Evolutionary conservation across 35 echinoderm and acorn worm species (phyloP).

Genomic region (Heliocidaris erythrogramma): DNA sequence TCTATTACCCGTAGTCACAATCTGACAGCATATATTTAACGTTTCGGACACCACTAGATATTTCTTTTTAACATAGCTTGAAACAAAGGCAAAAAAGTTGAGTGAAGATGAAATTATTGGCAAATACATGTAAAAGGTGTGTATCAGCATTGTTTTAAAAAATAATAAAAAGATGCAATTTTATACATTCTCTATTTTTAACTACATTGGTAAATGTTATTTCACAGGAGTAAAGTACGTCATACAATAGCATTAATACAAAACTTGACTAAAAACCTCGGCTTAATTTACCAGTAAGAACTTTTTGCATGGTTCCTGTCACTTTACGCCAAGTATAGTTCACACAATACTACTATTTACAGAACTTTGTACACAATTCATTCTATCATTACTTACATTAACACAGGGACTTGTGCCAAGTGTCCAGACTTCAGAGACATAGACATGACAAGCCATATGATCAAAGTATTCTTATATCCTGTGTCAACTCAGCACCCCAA

Average conservation of each 20-base stretch:
- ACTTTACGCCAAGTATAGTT: background rate
- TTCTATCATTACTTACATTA: background rate
- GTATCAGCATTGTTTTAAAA: background rate
- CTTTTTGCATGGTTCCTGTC: background rate
- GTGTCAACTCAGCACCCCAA: background rate
- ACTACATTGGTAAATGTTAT: constrained; percentile 17
- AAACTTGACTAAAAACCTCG: constrained; percentile 16
- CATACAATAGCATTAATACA: constrained; percentile 37
- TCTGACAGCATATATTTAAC: background rate
- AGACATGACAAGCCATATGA: background rate
- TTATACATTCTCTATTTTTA: background rate
- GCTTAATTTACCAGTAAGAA: background rate
- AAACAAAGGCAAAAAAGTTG: background rate
- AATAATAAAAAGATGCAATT: constrained; percentile 23
- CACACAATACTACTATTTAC: constrained; percentile 17
- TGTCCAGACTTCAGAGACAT: background rate
- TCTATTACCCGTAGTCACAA: background rate
- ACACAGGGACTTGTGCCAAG: background rate
- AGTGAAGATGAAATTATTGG: background rate
- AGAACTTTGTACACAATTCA: constrained; percentile 19
- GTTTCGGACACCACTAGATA: background rate
- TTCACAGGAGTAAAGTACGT: constrained; percentile 11
- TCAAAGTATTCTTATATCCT: background rate
- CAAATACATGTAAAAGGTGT: background rate
- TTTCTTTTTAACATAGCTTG: background rate